Evolutionary conservation across 1,140 invertebrate genomes (phyloP).

Genomic region (Drosophila asahinai): DNA sequence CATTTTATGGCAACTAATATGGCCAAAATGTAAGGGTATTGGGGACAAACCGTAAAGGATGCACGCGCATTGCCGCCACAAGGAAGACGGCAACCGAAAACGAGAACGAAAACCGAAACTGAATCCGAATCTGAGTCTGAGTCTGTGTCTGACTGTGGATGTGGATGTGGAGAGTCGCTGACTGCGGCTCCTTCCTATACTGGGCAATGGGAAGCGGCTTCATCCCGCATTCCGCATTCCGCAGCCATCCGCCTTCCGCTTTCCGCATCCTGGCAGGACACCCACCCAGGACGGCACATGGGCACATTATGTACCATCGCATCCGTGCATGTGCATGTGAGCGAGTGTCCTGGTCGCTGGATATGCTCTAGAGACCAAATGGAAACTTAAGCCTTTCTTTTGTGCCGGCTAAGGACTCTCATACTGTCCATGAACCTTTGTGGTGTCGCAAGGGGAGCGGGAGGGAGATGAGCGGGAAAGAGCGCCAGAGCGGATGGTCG

Average conservation of each 20-base stretch:
- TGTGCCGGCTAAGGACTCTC: constrained; percentile 81
- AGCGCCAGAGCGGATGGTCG: constrained; percentile 30
- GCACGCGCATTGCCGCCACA: constrained; percentile 53
- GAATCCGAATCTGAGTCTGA: constrained; percentile 16
- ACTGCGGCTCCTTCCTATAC: constrained; percentile 8
- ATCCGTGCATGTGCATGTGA: constrained; percentile 22
- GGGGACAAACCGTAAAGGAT: constrained; percentile 38
- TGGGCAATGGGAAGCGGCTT: constrained; percentile 21
- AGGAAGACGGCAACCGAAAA: constrained; percentile 45
- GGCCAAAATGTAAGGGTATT: constrained; percentile 28
- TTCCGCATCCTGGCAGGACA: constrained; percentile 17
- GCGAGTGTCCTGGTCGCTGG: constrained; percentile 60
- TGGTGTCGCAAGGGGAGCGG: constrained; percentile 34
- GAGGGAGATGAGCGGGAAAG: neutral
- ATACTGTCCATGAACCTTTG: constrained; percentile 83
- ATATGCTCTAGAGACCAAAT: constrained; percentile 84
- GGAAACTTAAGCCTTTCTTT: constrained; percentile 84
- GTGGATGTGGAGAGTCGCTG: neutral
- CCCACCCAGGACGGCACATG: constrained; percentile 29
- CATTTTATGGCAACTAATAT: neutral
- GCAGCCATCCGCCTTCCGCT: neutral
- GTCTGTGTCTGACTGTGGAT: neutral
- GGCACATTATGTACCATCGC: constrained; percentile 22
- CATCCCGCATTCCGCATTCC: neutral
- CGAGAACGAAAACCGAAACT: constrained; percentile 28